Evolutionary conservation across 1,140 invertebrate genomes (phyloP).

Genomic region (Laodelphax striatellus): DNA sequence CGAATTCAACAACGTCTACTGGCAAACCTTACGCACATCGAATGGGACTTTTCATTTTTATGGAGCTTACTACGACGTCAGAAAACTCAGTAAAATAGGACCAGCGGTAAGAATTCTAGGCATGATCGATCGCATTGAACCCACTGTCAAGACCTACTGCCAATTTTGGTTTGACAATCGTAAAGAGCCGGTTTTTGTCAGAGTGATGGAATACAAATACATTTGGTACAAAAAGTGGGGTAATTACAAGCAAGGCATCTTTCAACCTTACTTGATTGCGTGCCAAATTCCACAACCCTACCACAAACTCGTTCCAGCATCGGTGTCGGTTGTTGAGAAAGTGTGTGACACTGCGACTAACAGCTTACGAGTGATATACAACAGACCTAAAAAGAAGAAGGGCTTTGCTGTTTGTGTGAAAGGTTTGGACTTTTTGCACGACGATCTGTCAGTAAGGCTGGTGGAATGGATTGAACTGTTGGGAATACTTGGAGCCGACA

Average conservation of each 20-base stretch:
- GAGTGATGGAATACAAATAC: conserved; percentile 80
- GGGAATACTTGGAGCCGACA: conserved; percentile 75
- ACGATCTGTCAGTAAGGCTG: conserved; percentile 77
- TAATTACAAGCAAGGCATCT: conserved; percentile 83
- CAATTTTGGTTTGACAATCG: conserved; percentile 83
- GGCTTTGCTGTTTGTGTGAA: conserved; percentile 92
- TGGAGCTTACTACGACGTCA: conserved; percentile 76
- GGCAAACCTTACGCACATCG: conserved; percentile 66
- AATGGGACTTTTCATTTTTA: conserved; percentile 79
- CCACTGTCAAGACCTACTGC: conserved; percentile 68
- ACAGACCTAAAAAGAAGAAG: conserved; percentile 47
- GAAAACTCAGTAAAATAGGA: conserved; percentile 60
- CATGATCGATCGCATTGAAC: conserved; percentile 82
- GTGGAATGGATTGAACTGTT: conserved; percentile 94
- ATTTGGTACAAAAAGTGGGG: conserved; percentile 92
- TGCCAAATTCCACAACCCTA: conserved; percentile 70
- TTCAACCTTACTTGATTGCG: conserved; percentile 82
- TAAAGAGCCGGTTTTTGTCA: conserved; percentile 64
- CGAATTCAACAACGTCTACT: conserved; percentile 85
- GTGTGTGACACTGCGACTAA: conserved; percentile 75
- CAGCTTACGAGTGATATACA: conserved; percentile 76
- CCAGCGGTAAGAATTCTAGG: conserved; percentile 76
- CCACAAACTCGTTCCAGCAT: conserved; percentile 61
- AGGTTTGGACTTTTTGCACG: conserved; percentile 80
- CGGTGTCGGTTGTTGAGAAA: conserved; percentile 75